These are phyloP conservation scores for Drosophila sp. DNA, from an alignment of 1,140 invertebrate genomes.

Conservation along the genomic window DNA sequence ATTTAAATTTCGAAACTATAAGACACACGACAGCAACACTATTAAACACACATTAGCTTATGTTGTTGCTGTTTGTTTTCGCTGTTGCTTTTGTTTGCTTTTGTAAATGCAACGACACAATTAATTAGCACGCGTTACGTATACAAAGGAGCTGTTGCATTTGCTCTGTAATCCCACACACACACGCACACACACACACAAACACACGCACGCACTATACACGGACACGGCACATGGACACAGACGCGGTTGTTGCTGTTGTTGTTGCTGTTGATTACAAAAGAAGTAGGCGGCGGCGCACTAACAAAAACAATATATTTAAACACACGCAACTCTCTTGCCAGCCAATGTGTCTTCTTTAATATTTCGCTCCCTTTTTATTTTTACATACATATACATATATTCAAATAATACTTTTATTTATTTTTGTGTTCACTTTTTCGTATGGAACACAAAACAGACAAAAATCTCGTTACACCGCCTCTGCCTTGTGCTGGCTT, in stretches of 20 bases:
- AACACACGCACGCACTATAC: constrained; percentile 11
- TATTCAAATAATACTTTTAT: constrained; percentile 40
- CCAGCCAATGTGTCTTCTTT: constrained; percentile 29
- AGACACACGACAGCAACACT: constrained; percentile 54
- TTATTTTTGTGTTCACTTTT: constrained; percentile 9
- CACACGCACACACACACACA: constrained; percentile 23
- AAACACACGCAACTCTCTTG: constrained; percentile 36
- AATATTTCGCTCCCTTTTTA: constrained; percentile 29
- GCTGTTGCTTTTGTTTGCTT: constrained; percentile 50
- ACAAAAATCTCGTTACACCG: constrained; percentile 39
- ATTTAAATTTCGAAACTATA: constrained; percentile 58
- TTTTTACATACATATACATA: constrained; percentile 8
- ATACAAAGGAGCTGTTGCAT: constrained; percentile 39
- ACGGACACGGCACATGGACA: constrained; percentile 1
- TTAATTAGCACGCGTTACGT: constrained; percentile 49
- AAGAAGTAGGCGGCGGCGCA: constrained; percentile 50
- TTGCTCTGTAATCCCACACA: constrained; percentile 37
- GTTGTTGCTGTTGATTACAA: constrained; percentile 39
- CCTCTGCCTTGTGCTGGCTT: constrained; percentile 36
- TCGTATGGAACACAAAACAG: constrained; percentile 14
- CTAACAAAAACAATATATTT: constrained; percentile 33
- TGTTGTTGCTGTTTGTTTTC: constrained; percentile 29
- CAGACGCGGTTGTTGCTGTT: constrained; percentile 1
- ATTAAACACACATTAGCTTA: constrained; percentile 68
- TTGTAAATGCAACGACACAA: constrained; percentile 48